Conservation (phyloP, 2,797 vertebrate genomes). For the Poeciliopsis presidionis region DNA sequence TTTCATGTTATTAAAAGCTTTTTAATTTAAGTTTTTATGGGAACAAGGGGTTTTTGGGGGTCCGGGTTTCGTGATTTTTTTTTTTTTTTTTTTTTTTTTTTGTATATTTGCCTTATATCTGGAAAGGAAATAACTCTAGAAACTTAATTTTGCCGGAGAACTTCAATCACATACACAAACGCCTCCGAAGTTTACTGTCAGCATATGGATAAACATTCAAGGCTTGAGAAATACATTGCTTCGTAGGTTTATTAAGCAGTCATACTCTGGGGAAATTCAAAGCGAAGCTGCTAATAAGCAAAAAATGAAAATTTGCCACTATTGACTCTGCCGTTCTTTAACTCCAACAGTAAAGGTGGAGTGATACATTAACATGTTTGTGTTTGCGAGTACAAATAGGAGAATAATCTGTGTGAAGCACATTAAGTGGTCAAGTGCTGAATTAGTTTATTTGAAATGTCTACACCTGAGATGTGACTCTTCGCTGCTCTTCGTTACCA, state of each 20-base stretch:
- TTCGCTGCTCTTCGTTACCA: not conserved
- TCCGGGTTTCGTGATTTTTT: too few species aligned
- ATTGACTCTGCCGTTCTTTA: not conserved
- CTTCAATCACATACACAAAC: not conserved
- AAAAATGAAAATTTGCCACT: not conserved
- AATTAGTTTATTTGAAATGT: not conserved
- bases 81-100: conserved; percentile 5
- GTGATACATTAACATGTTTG: not conserved
- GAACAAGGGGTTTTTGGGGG: too few species aligned
- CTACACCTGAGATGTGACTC: not conserved
- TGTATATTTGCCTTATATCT: conserved; percentile 25
- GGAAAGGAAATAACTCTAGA: conserved; percentile 14
- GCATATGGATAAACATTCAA: not conserved
- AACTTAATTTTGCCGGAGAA: not conserved
- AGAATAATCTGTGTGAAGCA: not conserved
- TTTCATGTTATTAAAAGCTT: too few species aligned
- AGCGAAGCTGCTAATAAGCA: not conserved
- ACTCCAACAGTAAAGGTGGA: not conserved
- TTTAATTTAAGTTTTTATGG: too few species aligned
- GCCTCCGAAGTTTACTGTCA: not conserved
- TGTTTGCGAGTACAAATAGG: not conserved
- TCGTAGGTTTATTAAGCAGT: not conserved
- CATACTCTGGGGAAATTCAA: not conserved
- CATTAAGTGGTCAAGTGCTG: not conserved
- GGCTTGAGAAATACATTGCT: not conserved